Evolutionary conservation across 2,797 vertebrate genomes (phyloP), one percentile per base, ranked within the genome.

Genomic region (Amblyopsis hoosieri): DNA sequence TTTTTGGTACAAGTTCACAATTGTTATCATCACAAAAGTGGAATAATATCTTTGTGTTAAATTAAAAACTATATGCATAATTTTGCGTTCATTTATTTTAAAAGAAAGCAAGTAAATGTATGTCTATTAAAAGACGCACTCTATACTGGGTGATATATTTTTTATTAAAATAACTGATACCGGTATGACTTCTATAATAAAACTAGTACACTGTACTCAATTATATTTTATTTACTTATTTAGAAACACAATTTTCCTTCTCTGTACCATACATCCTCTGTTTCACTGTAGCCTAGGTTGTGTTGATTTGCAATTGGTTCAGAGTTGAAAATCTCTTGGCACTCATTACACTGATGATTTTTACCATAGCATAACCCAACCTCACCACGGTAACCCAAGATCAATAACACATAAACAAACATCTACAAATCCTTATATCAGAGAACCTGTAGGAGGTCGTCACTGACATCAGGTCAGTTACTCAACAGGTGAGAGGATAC

Each of bases 351-450:
- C 12, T 10, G 15, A 68, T 23, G 15, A 68, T 23, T 47, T 37
- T 62, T 8, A 62, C 37, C 42, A 12, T 61, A 33, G 11, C 46
- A 51, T 23, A 23, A 23, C 23, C 29, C 66, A 64, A 69, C 60
- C 68, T 68, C 47, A 31, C 55, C 48, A 31, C 51, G 51, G 29
- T 17, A 4, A 64, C 69, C 19, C 29, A 11, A 55, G 57, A 76
- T 45, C 47, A 12, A 62, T 13, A 54, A 37, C 37, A 37, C 37
- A 31, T 45, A 31, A 10, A 57, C 55, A 57, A 2, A 3, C n/a
- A 57, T 57, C 2, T 8, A 37, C 13, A 17, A 12, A 29, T 33
- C 1, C 14, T 50, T 29, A 71, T 71, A 60, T 3, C 19, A 62
- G 69, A 0, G 15, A 0, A 50, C 33, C 17, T 31, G 63, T 17